Base-by-base conservation (phyloP, 2,113 vertebrate genomes). In the Pangasianodon hypophthalmus region DNA sequence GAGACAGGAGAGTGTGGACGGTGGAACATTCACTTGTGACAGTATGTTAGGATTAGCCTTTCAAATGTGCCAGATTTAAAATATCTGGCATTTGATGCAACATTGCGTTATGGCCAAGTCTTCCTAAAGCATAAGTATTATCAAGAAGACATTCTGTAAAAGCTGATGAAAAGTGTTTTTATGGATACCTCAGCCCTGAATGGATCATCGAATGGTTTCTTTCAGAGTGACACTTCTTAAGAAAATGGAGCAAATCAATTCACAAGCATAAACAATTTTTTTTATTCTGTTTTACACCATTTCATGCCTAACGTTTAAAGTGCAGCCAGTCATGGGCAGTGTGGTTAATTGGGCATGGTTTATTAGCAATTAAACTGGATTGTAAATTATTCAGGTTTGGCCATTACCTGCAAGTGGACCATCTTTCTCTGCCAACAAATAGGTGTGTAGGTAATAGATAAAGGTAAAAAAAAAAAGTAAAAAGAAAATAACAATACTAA, bases 11-110 rank as follows among this genome's bases (percentile, higher is more conserved):
- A 62, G 79, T 79, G 85, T 89, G 71, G 73, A 81, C 54, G n/a
- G 73, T 79, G 79, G 88, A 82, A 91, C 90, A 91, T 89, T 91
- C 90, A 89, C 86, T 87, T 88, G 79, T 29, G 46, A 87, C 77
- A 88, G 56, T 58, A 87, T 46, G 82, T 54, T 50, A 48, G 84
- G 48, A 67, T 75, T 60, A 44, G 80, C 58, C 24, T 87, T 48
- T 52, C 32, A 62, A 81, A 86, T 87, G 89, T 90, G 83, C 85
- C 91, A 73, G 62, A 71, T 83, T 50, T 88, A 64, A 75, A 90
- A 67, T 77, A 85, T 54, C 26, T 32, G 89, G 92, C 93, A 92
- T 95, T 94, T 94, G 93, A 91, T 94, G 91, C 90, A 92, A 92
- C 92, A 91, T 92, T 92, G 88, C 85, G 89, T 83, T 64, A 83